These are phyloP conservation scores for Hedychridium roseum DNA, from an alignment of 2,888 invertebrate genomes.

Conservation along the genomic window DNA sequence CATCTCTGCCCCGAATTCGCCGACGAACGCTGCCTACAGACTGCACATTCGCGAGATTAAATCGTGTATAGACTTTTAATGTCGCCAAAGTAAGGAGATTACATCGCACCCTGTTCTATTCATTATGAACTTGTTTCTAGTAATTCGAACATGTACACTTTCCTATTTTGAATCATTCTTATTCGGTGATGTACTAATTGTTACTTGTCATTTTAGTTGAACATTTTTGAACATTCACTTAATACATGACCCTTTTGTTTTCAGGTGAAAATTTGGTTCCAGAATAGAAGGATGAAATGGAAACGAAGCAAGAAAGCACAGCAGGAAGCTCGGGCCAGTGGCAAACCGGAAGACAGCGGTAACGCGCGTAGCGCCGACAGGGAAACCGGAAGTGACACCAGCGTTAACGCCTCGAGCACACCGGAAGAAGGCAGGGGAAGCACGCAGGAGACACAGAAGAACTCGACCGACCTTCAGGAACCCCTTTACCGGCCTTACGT, in stretches of 20 bases:
- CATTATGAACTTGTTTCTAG: too few species aligned
- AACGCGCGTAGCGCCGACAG: slow-evolving; percentile 34
- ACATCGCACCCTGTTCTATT: neutral
- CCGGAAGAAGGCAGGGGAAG: slow-evolving; percentile 48
- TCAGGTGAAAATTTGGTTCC: slow-evolving; percentile 98
- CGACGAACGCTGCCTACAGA: slow-evolving; percentile 6
- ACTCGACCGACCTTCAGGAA: slow-evolving; percentile 55
- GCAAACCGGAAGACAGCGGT: slow-evolving; percentile 66
- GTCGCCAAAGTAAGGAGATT: neutral
- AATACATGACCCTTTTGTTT: too few species aligned
- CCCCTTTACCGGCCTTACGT: slow-evolving; percentile 63
- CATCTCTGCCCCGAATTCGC: slow-evolving; percentile 31
- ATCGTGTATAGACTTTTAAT: slow-evolving; percentile 10
- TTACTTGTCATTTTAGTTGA: neutral
- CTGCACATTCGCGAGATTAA: slow-evolving; percentile 13
- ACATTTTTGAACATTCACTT: too few species aligned
- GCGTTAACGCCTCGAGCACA: slow-evolving; percentile 34
- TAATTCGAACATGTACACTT: too few species aligned
- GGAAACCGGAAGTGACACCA: slow-evolving; percentile 41
- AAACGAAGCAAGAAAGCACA: slow-evolving; percentile 96
- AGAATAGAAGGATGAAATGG: slow-evolving; percentile 99
- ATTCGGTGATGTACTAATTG: neutral
- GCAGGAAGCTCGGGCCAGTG: slow-evolving; percentile 72
- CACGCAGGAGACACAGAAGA: slow-evolving; percentile 49
- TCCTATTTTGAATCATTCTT: too few species aligned